These are phyloP conservation scores for Metalampra italica DNA, from an alignment of 2,888 invertebrate genomes.

Conservation along the genomic window DNA sequence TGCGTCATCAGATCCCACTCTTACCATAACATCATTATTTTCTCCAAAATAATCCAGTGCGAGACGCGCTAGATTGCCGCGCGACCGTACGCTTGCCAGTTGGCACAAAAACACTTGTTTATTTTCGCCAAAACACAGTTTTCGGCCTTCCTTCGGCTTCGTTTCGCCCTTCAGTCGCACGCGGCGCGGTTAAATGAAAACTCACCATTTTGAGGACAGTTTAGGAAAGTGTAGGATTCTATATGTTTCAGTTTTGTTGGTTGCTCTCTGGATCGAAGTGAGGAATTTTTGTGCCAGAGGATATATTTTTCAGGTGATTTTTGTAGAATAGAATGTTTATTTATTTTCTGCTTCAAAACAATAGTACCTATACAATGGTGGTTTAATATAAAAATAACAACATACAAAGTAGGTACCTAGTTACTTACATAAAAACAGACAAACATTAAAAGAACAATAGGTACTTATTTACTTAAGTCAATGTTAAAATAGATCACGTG, in stretches of 20 bases:
- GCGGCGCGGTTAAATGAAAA: conserved; percentile 24
- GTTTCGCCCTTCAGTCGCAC: conserved; percentile 11
- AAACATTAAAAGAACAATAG: too few species aligned
- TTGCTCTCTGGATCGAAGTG: conserved; percentile 30
- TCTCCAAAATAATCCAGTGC: conserved; percentile 29
- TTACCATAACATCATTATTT: conserved; percentile 17
- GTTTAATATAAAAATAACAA: too few species aligned
- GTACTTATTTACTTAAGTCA: too few species aligned
- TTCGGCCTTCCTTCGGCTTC: not conserved
- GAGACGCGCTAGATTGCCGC: not conserved
- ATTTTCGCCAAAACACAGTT: not conserved
- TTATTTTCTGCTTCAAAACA: too few species aligned
- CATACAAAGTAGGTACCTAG: too few species aligned
- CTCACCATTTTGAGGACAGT: conserved; percentile 7
- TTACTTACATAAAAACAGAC: too few species aligned
- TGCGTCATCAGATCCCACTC: conserved; percentile 8
- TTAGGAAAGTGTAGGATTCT: conserved; percentile 15
- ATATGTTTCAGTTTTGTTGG: conserved; percentile 21
- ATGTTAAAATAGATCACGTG: too few species aligned
- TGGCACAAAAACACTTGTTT: conserved; percentile 18
- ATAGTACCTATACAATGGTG: too few species aligned
- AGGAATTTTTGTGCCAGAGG: conserved; percentile 7
- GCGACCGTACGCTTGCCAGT: conserved; percentile 16
- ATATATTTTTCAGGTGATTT: conserved; percentile 10
- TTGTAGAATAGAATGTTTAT: not conserved